Conservation (phyloP, 2,888 invertebrate species). For the Torymus auratus region DNA sequence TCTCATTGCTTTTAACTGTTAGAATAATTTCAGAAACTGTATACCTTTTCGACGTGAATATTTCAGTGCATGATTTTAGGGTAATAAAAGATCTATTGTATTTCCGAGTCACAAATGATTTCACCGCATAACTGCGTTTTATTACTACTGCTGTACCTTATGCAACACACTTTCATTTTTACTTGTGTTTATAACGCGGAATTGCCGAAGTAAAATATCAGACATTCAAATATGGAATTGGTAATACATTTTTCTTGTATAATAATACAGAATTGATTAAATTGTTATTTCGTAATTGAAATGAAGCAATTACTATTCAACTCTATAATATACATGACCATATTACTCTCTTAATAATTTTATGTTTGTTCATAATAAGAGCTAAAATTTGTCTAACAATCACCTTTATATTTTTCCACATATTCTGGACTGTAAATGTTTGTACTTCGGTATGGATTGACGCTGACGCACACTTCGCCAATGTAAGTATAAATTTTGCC, state of each 20-base stretch:
- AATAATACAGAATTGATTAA: background rate
- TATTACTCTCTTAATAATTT: background rate
- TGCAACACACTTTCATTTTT: constrained; percentile 35
- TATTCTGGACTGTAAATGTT: constrained; percentile 93
- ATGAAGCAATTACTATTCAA: too few species aligned
- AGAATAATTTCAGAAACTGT: too few species aligned
- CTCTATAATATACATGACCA: too few species aligned
- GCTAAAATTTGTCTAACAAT: background rate
- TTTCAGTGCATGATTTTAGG: constrained; percentile 7
- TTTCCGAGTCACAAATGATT: constrained; percentile 6
- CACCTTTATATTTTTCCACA: constrained; percentile 92
- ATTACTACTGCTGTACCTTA: background rate
- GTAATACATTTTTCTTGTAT: background rate
- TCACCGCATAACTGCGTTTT: constrained; percentile 17
- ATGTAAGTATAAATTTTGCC: constrained; percentile 98
- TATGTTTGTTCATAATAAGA: background rate
- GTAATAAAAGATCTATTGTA: background rate
- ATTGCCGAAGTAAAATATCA: background rate
- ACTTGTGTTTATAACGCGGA: background rate
- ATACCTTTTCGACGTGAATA: background rate
- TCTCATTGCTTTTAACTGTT: too few species aligned
- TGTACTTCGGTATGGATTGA: constrained; percentile 96
- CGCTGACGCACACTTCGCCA: constrained; percentile 97
- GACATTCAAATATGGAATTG: background rate
- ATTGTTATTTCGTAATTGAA: too few species aligned